Percentiles rank a stretch among this genome's conserved stretches.
Conservation (phyloP, 2,888 invertebrate genomes). For the Flexamia atlantica region DNA sequence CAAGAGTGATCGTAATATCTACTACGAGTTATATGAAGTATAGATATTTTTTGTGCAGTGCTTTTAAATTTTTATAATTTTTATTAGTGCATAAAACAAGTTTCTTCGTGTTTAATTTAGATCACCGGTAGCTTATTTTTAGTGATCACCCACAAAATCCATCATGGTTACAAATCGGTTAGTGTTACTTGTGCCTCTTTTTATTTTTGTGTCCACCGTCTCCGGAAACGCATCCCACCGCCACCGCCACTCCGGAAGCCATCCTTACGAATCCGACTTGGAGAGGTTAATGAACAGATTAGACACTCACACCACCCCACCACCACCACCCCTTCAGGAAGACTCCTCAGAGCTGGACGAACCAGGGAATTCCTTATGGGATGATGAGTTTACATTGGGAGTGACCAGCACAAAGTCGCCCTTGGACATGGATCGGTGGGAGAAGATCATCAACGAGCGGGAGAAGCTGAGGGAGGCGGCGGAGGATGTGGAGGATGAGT, state of each 20-base stretch:
- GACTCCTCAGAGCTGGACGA: slow-evolving; percentile 60
- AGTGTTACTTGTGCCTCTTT: not conserved
- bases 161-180: not conserved
- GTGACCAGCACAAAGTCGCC: slow-evolving; percentile 34
- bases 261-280: slow-evolving; percentile 23
- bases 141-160: not conserved
- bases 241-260: slow-evolving; percentile 29
- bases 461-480: slow-evolving; percentile 72
- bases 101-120: too few species aligned
- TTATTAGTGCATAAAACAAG: not conserved
- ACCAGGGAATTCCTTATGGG: slow-evolving; percentile 37
- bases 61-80: not conserved
- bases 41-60: not conserved
- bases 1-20: not conserved
- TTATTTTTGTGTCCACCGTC: not conserved
- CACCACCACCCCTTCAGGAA: slow-evolving; percentile 12
- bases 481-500: slow-evolving; percentile 71
- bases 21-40: not conserved
- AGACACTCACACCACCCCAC: slow-evolving; percentile 56
- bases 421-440: slow-evolving; percentile 39
- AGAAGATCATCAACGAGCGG: slow-evolving; percentile 66
- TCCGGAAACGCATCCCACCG: not conserved
- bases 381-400: slow-evolving; percentile 64
- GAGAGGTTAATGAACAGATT: slow-evolving; percentile 60
- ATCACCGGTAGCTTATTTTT: not conserved